A percentile compares a stretch with the other conserved stretches of the same genome.
Evolutionary conservation across 2,888 invertebrate genomes (phyloP).

Genomic region (Xestia rhomboidea): DNA sequence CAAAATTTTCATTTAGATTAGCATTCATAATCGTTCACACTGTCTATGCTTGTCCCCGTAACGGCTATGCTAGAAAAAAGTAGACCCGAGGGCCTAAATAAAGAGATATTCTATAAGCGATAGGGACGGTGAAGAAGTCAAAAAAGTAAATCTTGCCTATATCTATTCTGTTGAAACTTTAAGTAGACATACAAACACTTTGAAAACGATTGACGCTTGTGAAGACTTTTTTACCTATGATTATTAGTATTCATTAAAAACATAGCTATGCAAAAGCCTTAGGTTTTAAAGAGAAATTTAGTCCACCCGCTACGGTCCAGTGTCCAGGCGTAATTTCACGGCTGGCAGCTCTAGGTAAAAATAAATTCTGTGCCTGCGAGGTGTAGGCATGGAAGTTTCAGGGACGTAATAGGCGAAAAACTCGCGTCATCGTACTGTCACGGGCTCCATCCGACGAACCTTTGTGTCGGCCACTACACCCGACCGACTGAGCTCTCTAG

Average conservation of each 20-base stretch:
- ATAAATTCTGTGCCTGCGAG: constrained; percentile 64
- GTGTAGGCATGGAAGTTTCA: constrained; percentile 56
- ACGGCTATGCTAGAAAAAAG: not conserved
- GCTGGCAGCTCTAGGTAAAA: constrained; percentile 68
- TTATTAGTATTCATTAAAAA: constrained; percentile 34
- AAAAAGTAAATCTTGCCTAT: not conserved
- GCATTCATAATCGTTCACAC: not conserved
- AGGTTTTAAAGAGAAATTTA: constrained; percentile 46
- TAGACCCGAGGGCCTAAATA: not conserved
- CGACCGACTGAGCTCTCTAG: constrained; percentile 48
- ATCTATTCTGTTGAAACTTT: no score
- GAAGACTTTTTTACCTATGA: not conserved
- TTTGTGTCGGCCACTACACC: constrained; percentile 61
- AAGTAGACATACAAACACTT: not conserved
- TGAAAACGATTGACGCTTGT: not conserved
- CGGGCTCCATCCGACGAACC: constrained; percentile 41
- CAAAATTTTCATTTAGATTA: not conserved
- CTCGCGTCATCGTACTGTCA: constrained; percentile 65
- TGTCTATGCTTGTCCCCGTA: not conserved
- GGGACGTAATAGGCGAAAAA: constrained; percentile 60
- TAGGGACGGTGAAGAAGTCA: not conserved
- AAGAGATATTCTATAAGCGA: not conserved
- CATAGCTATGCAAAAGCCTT: constrained; percentile 38
- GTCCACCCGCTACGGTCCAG: constrained; percentile 40
- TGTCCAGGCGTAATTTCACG: constrained; percentile 70